Evolutionary conservation across 2,888 invertebrate genomes (phyloP).

Genomic region (Coenonympha glycerion): DNA sequence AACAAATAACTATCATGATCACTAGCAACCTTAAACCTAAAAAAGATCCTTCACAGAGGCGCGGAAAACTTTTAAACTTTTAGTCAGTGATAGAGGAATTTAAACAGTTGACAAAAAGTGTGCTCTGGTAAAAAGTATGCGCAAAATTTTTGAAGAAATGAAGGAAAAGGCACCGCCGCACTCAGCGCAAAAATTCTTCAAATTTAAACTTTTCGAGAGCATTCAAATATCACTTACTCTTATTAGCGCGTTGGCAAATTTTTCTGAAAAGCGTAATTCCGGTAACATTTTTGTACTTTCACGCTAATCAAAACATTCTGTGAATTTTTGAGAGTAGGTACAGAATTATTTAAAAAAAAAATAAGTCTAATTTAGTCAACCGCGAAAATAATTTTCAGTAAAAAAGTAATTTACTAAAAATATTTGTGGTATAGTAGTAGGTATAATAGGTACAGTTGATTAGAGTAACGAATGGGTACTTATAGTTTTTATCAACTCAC

Average conservation of each 20-base stretch:
- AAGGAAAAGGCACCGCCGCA: slow-evolving; percentile 7
- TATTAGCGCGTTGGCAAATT: slow-evolving; percentile 44
- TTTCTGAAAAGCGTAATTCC: slow-evolving; percentile 37
- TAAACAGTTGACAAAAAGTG: not conserved
- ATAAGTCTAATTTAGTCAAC: no score
- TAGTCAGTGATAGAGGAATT: not conserved
- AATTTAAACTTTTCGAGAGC: slow-evolving; percentile 25
- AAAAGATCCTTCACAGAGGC: no score
- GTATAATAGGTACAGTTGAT: no score
- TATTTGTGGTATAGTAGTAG: no score
- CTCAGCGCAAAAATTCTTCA: not conserved
- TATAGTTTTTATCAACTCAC: no score
- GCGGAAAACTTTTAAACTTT: not conserved
- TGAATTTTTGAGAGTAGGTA: slow-evolving; percentile 7
- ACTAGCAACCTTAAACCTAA: no score
- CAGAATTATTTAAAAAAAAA: no score
- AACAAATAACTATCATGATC: no score
- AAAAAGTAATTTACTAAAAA: no score
- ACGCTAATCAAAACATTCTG: slow-evolving; percentile 16
- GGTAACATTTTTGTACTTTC: slow-evolving; percentile 31
- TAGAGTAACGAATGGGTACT: no score
- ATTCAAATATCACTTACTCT: slow-evolving; percentile 36
- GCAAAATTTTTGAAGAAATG: slow-evolving; percentile 8
- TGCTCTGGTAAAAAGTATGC: not conserved
- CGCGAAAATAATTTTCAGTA: no score